phyloP scores from a whole-genome alignment of 2,888 invertebrate species.

The Tenthredo mesomela region DNA sequence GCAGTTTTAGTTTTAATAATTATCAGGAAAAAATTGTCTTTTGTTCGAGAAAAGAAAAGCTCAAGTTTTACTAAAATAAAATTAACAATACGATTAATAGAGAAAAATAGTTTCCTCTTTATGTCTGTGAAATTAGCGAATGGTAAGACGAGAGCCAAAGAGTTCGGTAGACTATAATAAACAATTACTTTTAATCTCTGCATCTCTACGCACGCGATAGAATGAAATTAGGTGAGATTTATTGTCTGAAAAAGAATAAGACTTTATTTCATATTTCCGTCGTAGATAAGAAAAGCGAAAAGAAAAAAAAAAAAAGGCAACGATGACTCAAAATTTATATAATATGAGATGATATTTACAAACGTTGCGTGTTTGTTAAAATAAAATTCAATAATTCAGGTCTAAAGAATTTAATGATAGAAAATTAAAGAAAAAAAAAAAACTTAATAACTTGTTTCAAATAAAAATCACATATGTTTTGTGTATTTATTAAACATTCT shows the following conservation, averaged over 20 bases:
- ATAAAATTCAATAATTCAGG: neutral
- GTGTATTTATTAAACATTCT: neutral
- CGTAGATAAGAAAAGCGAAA: neutral
- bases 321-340: neutral
- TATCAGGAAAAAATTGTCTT: neutral
- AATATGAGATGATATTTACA: neutral
- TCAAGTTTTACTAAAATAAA: neutral
- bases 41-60: neutral
- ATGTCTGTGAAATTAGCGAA: neutral
- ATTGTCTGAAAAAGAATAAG: neutral
- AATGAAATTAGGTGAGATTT: neutral
- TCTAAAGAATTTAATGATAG: neutral
- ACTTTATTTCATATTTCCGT: neutral
- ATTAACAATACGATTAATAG: neutral
- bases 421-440: neutral
- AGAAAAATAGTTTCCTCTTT: neutral
- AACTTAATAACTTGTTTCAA: neutral
- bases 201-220: neutral
- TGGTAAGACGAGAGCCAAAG: neutral
- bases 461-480: neutral
- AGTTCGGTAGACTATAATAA: neutral
- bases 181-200: neutral
- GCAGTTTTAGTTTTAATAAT: neutral
- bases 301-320: neutral
- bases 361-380: neutral